A percentile compares a stretch with the other conserved stretches of the same genome.
phyloP scores from a whole-genome alignment of 2,113 vertebrate genomes.

The Cephalopholis sonnerati region DNA sequence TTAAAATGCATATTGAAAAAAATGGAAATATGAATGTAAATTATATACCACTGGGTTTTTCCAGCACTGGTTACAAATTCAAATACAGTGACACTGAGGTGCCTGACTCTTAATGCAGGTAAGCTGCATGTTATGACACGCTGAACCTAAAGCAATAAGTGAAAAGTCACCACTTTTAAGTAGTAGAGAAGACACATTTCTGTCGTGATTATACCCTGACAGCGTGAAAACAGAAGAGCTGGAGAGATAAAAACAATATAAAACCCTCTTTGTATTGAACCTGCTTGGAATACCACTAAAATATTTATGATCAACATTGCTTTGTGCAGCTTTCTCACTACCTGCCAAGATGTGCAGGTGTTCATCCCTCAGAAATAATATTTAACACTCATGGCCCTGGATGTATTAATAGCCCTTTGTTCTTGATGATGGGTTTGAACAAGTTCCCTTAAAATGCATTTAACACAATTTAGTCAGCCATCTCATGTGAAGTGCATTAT shows the following conservation, averaged over 20 bases:
- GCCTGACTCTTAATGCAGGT: background rate
- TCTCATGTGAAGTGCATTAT: background rate
- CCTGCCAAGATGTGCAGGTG: constrained; percentile 25
- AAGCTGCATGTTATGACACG: background rate
- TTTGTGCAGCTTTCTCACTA: background rate
- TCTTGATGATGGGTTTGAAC: background rate
- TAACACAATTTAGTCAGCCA: background rate
- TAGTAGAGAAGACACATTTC: background rate
- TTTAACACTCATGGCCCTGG: background rate
- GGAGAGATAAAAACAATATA: background rate
- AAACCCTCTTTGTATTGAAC: constrained; percentile 10
- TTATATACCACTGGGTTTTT: background rate
- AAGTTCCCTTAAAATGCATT: background rate
- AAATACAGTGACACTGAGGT: background rate
- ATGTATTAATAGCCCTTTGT: background rate
- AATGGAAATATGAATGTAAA: background rate
- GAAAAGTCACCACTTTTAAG: background rate
- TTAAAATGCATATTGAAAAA: no score
- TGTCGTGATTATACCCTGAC: background rate
- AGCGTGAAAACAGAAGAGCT: background rate
- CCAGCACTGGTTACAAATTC: background rate
- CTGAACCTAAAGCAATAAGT: background rate
- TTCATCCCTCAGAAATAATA: constrained; percentile 1
- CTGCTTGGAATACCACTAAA: background rate
- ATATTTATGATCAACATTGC: background rate